phyloP scores from a whole-genome alignment of 2,888 invertebrate species.

The Lamproptera curius region DNA sequence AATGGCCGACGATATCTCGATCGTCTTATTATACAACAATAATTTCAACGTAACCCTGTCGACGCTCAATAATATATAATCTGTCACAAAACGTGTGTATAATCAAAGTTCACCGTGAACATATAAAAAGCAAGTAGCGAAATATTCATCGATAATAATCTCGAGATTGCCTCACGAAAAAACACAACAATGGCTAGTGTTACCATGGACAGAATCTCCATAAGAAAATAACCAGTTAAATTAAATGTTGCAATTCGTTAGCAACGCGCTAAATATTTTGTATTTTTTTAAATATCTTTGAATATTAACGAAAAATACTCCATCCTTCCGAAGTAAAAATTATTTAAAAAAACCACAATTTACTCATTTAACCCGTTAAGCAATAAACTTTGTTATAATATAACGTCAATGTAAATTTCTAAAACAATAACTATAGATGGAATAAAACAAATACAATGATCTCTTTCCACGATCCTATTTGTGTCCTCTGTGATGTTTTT shows the following conservation, averaged over 20 bases:
- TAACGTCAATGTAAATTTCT: no score
- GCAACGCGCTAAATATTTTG: constrained; percentile 19
- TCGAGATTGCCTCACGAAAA: no score
- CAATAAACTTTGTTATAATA: no score
- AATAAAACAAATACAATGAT: no score
- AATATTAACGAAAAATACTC: no score
- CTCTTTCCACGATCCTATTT: no score
- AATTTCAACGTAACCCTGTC: constrained; percentile 9
- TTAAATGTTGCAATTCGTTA: constrained; percentile 18
- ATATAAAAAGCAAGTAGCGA: constrained; percentile 14
- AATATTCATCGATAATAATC: no score
- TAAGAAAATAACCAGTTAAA: constrained; percentile 27
- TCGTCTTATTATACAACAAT: constrained; percentile 2
- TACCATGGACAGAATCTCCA: constrained; percentile 32
- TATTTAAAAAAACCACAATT: no score
- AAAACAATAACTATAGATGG: no score
- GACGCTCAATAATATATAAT: neutral
- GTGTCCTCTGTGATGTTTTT: no score
- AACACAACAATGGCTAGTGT: constrained; percentile 15
- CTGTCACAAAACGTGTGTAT: neutral
- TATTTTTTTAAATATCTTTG: constrained; percentile 4
- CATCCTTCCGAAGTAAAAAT: no score
- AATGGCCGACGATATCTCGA: constrained; percentile 5
- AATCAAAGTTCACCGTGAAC: constrained; percentile 1
- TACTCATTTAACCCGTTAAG: no score